These are phyloP conservation scores for Calidris pugnax DNA, from an alignment of 2,113 vertebrate species.

Conservation along the genomic window DNA sequence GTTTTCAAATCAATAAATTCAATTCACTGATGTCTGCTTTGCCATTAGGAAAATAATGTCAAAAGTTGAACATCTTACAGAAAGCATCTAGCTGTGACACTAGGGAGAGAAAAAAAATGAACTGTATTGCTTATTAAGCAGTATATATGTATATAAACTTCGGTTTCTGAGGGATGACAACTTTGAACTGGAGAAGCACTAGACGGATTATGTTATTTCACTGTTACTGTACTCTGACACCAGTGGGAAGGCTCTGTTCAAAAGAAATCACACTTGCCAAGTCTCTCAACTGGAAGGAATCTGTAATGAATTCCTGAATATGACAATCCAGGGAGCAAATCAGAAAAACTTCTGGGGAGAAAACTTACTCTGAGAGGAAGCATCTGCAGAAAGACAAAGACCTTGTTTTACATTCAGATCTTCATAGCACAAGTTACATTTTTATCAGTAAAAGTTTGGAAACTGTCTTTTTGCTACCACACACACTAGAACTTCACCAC, in stretches of 20 bases:
- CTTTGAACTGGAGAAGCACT: background rate
- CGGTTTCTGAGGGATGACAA: background rate
- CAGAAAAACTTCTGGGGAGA: background rate
- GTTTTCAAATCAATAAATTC: background rate
- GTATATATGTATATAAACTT: background rate
- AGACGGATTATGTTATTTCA: background rate
- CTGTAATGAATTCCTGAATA: background rate
- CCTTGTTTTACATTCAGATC: background rate
- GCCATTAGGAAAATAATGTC: background rate
- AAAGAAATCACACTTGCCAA: background rate
- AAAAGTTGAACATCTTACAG: background rate
- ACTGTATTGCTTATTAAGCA: background rate
- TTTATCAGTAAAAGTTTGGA: background rate
- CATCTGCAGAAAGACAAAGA: background rate
- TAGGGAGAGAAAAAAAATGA: background rate
- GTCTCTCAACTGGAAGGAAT: background rate
- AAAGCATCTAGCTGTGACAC: background rate
- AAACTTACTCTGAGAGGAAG: background rate
- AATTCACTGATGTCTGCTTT: background rate
- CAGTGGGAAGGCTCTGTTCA: background rate
- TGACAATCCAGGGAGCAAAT: background rate
- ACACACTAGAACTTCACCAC: background rate
- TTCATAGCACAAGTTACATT: background rate
- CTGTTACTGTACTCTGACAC: background rate
- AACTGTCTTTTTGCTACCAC: background rate